Percentiles rank a stretch among this genome's conserved stretches.
These are phyloP conservation scores for Griposia aprilina DNA, from an alignment of 2,888 invertebrate species.

Conservation along the genomic window DNA sequence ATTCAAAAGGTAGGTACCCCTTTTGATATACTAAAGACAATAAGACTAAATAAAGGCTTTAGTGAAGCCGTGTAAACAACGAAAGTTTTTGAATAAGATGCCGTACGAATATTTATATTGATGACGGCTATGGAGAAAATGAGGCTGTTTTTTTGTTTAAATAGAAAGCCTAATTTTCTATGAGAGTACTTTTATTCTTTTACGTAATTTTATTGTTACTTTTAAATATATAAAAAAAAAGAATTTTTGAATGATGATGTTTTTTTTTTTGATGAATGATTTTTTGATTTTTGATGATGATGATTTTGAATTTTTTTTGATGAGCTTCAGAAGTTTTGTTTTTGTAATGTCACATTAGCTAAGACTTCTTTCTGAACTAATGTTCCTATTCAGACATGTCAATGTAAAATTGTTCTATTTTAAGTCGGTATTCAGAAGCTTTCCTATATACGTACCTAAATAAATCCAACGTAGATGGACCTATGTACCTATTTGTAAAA, in stretches of 20 bases:
- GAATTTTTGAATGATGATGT: no score
- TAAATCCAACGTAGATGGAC: no score
- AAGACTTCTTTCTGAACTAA: neutral
- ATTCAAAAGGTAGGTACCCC: neutral
- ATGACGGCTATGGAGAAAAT: slow-evolving; percentile 2
- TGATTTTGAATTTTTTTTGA: no score
- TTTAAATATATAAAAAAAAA: no score
- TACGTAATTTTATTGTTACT: neutral
- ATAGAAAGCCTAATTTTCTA: neutral
- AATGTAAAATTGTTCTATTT: neutral
- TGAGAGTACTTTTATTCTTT: neutral
- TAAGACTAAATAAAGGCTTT: neutral
- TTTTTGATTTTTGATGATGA: no score
- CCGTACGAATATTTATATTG: slow-evolving; percentile 1
- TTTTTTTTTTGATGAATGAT: no score
- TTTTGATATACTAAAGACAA: neutral
- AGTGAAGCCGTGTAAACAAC: slow-evolving; percentile 7
- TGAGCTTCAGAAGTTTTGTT: neutral
- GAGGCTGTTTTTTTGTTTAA: neutral
- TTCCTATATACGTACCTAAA: no score
- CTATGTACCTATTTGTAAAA: neutral
- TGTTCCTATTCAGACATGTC: neutral
- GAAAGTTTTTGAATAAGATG: slow-evolving; percentile 9
- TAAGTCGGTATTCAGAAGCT: neutral
- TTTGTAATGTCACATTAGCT: neutral